Base-by-base conservation (phyloP, 1,140 invertebrate species). In the Anoplolepis gracilipes region DNA sequence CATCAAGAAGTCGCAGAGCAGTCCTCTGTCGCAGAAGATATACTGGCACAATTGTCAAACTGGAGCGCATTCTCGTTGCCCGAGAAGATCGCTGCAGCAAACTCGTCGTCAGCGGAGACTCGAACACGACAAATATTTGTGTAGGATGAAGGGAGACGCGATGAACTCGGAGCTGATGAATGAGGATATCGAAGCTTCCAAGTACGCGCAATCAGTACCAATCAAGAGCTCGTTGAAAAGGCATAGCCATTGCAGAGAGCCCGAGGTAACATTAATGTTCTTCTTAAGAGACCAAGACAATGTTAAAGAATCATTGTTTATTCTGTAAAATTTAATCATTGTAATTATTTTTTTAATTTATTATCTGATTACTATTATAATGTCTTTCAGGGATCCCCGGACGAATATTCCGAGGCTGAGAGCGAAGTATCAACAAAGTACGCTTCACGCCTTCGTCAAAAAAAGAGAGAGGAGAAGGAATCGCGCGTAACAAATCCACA, bases 1-100 rank as follows among this genome's bases (percentile, higher is more conserved):
- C 3, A 72, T 57, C 25, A 91, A 85, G 16, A 91, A 81, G 13
- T 70, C 57, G 2, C 84, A 87, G 30, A 88, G 64, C n/a, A 70
- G 62, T 59, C 69, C 81, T 10, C 55, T 84, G 1, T 87, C 87
- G 5, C 78, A 77, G 13, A 84, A 65, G 22, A 16, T 76, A 11
- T 72, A 28, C 33, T 11, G 55, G n/a, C 33, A 70, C 6, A 57
- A 64, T 42, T 72, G 61, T 39, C 67, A 49, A 5, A 39, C 25
- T 1, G 53, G 69, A 28, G 57, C 19, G 6, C 33, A 33, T 36
- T 22, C 67, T 73, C 73, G 61, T 67, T 59, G 46, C 0, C 36
- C 62, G 2, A 87, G 75, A 49, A 90, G 65, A 36, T 30, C 39
- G 8, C 42, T 42, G 10, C 64, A 76, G 6, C 46, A 49, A 49